Conservation (phyloP, 1,140 invertebrate genomes). For the Atopsyche davidsoni region DNA sequence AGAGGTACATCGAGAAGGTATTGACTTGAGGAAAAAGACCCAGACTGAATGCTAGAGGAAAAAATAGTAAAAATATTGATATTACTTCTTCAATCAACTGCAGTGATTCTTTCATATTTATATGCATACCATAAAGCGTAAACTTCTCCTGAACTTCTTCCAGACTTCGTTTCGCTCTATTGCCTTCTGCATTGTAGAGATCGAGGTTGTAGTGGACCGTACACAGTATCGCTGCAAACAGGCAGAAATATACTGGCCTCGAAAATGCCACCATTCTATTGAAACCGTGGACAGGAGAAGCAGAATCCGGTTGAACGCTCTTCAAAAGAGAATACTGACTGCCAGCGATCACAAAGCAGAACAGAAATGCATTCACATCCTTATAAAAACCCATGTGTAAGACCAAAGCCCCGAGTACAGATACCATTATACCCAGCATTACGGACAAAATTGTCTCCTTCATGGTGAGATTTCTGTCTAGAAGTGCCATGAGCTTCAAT, state of each 20-base stretch:
- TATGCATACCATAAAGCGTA: conserved; percentile 69
- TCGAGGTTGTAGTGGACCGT: conserved; percentile 56
- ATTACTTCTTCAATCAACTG: conserved; percentile 64
- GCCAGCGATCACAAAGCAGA: conserved; percentile 94
- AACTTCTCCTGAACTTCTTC: conserved; percentile 39
- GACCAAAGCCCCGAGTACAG: conserved; percentile 76
- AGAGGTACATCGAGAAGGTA: conserved; percentile 90
- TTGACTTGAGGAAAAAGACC: conserved; percentile 96
- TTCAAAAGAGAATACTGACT: conserved; percentile 97
- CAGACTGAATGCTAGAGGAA: conserved; percentile 88
- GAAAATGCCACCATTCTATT: conserved; percentile 93
- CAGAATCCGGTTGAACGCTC: conserved; percentile 97
- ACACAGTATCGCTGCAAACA: conserved; percentile 72
- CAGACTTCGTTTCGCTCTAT: conserved; percentile 34
- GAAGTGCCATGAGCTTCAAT: conserved; percentile 80
- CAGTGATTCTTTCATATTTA: conserved; percentile 64
- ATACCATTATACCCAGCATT: conserved; percentile 78
- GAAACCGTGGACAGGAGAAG: conserved; percentile 96
- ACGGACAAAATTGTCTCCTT: conserved; percentile 81
- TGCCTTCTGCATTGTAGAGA: conserved; percentile 34
- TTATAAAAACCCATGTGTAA: conserved; percentile 82
- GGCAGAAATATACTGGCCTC: conserved; percentile 91
- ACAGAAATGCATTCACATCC: conserved; percentile 89
- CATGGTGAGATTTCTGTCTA: conserved; percentile 86
- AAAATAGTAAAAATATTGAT: conserved; percentile 77